These are phyloP conservation scores for Nansenia antarctica DNA, from an alignment of 2,113 vertebrate genomes.

Conservation along the genomic window DNA sequence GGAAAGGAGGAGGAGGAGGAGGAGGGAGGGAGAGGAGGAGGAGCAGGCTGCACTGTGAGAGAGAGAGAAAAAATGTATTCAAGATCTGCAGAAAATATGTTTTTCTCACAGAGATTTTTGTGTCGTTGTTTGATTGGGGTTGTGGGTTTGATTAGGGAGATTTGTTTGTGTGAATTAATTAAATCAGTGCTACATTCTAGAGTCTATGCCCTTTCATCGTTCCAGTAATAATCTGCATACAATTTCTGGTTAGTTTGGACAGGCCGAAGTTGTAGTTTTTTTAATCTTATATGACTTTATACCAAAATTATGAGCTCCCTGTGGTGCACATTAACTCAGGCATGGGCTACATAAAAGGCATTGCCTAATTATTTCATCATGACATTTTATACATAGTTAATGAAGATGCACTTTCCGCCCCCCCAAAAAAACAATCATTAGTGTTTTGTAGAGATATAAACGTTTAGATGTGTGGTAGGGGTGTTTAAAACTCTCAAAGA, in stretches of 20 bases:
- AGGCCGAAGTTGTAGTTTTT: not conserved
- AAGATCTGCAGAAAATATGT: too few relatives aligned
- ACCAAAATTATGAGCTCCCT: not conserved
- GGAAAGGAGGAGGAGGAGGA: too few relatives aligned
- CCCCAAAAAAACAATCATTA: constrained; percentile 65
- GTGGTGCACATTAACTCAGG: not conserved
- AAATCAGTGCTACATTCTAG: too few relatives aligned
- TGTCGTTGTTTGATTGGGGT: too few relatives aligned
- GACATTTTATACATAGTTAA: constrained; percentile 75
- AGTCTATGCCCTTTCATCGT: too few relatives aligned
- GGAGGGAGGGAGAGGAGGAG: too few relatives aligned
- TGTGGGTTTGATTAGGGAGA: too few relatives aligned
- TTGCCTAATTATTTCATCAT: constrained; percentile 74
- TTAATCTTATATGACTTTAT: too few relatives aligned
- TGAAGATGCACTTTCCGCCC: constrained; percentile 57
- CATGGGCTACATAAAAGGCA: constrained; percentile 51
- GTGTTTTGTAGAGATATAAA: constrained; percentile 59
- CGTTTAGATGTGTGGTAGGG: constrained; percentile 60
- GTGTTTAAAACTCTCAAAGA: constrained; percentile 72
- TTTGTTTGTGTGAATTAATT: too few relatives aligned
- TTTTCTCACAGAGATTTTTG: too few relatives aligned
- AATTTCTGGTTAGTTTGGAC: not conserved
- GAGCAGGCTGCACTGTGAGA: too few relatives aligned
- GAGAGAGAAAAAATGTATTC: too few relatives aligned
- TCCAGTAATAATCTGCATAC: not conserved